A percentile compares a stretch with the other conserved stretches of the same genome.
Evolutionary conservation across 2,113 vertebrate genomes (phyloP).

Genomic region (Grammomys dolichurus): DNA sequence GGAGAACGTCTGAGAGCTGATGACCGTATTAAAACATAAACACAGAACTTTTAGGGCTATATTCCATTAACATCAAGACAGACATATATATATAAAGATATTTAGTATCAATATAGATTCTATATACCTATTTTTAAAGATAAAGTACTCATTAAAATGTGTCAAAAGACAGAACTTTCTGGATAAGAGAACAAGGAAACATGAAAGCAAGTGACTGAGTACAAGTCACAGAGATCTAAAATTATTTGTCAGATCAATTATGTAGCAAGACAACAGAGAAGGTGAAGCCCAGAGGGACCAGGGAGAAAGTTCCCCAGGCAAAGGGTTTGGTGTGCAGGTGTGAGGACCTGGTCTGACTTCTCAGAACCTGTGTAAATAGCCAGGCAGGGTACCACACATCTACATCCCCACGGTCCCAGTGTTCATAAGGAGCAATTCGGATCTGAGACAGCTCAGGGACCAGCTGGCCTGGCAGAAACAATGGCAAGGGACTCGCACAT

Average conservation of each 20-base stretch:
- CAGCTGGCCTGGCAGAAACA: not conserved
- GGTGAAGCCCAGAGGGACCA: not conserved
- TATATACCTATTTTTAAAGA: not conserved
- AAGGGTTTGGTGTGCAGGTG: not conserved
- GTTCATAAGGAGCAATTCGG: not conserved
- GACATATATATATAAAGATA: not conserved
- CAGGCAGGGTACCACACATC: not conserved
- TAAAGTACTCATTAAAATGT: not conserved
- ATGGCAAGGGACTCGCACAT: too few relatives aligned
- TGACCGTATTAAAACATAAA: not conserved
- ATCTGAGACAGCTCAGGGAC: too few relatives aligned
- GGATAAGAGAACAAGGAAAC: not conserved
- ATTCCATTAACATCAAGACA: not conserved
- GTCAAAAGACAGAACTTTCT: constrained; percentile 32
- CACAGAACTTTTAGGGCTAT: not conserved
- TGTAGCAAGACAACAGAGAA: not conserved
- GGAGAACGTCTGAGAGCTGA: not conserved
- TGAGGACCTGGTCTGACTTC: not conserved
- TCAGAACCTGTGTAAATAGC: not conserved
- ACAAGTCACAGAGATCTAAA: not conserved
- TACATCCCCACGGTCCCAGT: not conserved
- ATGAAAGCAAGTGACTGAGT: not conserved
- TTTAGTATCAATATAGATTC: not conserved
- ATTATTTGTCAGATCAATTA: not conserved
- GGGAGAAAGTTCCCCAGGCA: not conserved